A percentile compares a stretch with the other conserved stretches of the same genome.
Evolutionary conservation across 2,888 invertebrate genomes (phyloP).

Genomic region (Heliconius hortense): DNA sequence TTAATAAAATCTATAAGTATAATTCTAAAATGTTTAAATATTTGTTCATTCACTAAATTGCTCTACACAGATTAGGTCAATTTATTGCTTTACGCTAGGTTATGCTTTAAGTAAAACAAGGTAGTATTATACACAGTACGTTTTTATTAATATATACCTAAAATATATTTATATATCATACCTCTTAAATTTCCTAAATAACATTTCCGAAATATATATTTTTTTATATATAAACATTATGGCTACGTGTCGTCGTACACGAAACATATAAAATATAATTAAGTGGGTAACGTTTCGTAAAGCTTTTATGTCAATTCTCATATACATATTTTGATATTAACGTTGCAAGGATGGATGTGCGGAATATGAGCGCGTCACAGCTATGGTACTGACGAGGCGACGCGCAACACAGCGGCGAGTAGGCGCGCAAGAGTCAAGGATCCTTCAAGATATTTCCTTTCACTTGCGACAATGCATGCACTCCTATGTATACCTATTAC

Average conservation of each 20-base stretch:
- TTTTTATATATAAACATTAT: too few species aligned
- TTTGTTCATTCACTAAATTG: too few species aligned
- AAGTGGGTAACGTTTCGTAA: neutral
- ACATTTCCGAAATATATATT: too few species aligned
- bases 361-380: constrained; percentile 45
- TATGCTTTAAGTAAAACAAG: too few species aligned
- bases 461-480: constrained; percentile 76
- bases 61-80: too few species aligned
- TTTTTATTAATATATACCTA: too few species aligned
- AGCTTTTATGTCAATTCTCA: neutral
- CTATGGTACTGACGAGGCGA: constrained; percentile 47
- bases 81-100: too few species aligned
- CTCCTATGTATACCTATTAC: constrained; percentile 46
- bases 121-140: too few species aligned
- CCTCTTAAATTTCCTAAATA: too few species aligned
- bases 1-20: too few species aligned
- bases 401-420: constrained; percentile 54
- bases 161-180: too few species aligned
- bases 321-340: neutral
- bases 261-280: neutral
- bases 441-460: constrained; percentile 81
- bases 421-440: constrained; percentile 78
- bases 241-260: neutral
- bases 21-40: neutral
- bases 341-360: constrained; percentile 34